Conservation (phyloP, 2,888 invertebrate genomes). For the Drosophila atroscutellata region DNA sequence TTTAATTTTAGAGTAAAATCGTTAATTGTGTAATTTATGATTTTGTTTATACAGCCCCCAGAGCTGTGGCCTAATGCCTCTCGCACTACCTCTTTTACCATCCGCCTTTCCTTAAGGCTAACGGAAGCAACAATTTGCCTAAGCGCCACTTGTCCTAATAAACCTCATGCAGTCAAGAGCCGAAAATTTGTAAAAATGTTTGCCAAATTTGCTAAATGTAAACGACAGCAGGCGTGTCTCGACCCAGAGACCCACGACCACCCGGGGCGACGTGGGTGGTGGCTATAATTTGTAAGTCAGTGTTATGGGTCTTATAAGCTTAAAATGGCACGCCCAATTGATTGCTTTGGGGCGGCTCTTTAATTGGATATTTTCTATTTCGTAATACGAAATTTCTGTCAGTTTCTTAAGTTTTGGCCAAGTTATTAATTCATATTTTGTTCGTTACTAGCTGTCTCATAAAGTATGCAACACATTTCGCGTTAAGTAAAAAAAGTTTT, state of each 20-base stretch:
- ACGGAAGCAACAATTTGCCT: constrained; percentile 67
- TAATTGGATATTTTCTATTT: constrained; percentile 42
- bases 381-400: constrained; percentile 51
- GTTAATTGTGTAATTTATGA: constrained; percentile 60
- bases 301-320: constrained; percentile 54
- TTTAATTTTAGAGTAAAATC: constrained; percentile 61
- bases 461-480: constrained; percentile 38
- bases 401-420: constrained; percentile 4
- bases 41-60: constrained; percentile 27
- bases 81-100: not conserved
- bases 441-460: constrained; percentile 2
- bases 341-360: not conserved
- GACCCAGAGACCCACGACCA: constrained; percentile 2
- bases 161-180: constrained; percentile 63
- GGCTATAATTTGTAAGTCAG: constrained; percentile 46
- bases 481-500: constrained; percentile 41
- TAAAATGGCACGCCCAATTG: constrained; percentile 23
- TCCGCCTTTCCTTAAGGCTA: constrained; percentile 9
- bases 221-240: constrained; percentile 18
- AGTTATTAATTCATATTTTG: constrained; percentile 18
- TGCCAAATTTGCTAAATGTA: constrained; percentile 49
- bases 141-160: constrained; percentile 61
- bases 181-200: constrained; percentile 62
- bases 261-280: constrained; percentile 18
- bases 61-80: not conserved